Evolutionary conservation across 2,888 invertebrate genomes (phyloP).

Genomic region (Panopea generosa): DNA sequence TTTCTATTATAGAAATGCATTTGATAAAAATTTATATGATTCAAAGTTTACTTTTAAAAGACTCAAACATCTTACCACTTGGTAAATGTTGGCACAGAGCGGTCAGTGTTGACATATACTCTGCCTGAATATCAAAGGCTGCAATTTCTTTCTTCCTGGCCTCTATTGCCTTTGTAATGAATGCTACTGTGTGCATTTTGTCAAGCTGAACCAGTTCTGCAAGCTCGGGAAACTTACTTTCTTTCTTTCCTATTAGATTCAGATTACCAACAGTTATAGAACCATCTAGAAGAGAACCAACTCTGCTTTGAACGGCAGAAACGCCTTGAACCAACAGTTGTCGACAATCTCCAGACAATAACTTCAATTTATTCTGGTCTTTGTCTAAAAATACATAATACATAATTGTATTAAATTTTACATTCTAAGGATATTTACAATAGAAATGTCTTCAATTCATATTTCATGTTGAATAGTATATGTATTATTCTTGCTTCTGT

Average conservation of each 20-base stretch:
- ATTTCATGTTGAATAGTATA: no score
- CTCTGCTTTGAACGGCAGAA: slow-evolving; percentile 27
- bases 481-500: no score
- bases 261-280: slow-evolving; percentile 27
- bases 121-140: slow-evolving; percentile 25
- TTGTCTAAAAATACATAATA: no score
- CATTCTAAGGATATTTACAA: no score
- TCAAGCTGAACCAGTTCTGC: slow-evolving; percentile 11
- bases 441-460: no score
- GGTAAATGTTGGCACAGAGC: slow-evolving; percentile 12
- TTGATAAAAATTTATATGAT: no score
- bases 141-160: slow-evolving; percentile 32
- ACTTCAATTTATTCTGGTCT: background rate
- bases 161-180: slow-evolving; percentile 8
- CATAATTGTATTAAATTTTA: no score
- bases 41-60: no score
- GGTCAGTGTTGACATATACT: slow-evolving; percentile 25
- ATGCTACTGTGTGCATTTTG: background rate
- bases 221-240: slow-evolving; percentile 33
- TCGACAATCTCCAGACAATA: slow-evolving; percentile 25
- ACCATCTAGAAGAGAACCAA: slow-evolving; percentile 18
- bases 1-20: no score
- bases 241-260: slow-evolving; percentile 19
- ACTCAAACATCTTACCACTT: slow-evolving; percentile 8
- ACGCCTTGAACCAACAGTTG: slow-evolving; percentile 15